A percentile compares a stretch with the other conserved stretches of the same genome.
phyloP scores from a whole-genome alignment of 2,113 vertebrate species.

The Oncorhynchus tshawytscha region DNA sequence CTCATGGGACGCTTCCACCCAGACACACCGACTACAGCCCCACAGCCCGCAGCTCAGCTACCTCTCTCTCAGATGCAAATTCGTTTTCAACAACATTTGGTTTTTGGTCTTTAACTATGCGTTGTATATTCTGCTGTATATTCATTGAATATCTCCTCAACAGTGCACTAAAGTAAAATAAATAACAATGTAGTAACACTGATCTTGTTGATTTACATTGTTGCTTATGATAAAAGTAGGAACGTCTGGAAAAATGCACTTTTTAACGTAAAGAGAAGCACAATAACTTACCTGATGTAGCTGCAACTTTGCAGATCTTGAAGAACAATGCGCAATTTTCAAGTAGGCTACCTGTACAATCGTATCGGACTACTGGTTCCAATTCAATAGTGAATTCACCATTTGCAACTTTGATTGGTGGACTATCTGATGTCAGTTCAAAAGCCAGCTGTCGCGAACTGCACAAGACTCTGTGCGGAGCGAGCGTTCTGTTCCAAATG shows the following conservation, averaged over 20 bases:
- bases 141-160: background rate
- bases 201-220: too few species aligned
- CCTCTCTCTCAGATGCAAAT: too few species aligned
- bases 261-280: too few species aligned
- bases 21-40: too few species aligned
- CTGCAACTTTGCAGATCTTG: background rate
- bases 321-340: background rate
- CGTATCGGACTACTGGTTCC: background rate
- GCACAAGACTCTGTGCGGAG: background rate
- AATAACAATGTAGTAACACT: background rate
- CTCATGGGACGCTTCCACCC: too few species aligned
- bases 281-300: constrained; percentile 23
- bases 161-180: background rate
- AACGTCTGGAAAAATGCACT: too few species aligned
- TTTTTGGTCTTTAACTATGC: too few species aligned
- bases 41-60: too few species aligned
- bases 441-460: background rate
- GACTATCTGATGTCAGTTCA: background rate
- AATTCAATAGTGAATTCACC: background rate
- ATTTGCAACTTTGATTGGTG: background rate
- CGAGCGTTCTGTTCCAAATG: background rate
- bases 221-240: background rate
- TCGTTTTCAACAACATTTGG: background rate
- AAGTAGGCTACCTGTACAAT: background rate
- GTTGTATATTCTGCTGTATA: too few species aligned